Evolutionary conservation across 2,888 invertebrate genomes (phyloP).

Genomic region (Melanophora roralis): DNA sequence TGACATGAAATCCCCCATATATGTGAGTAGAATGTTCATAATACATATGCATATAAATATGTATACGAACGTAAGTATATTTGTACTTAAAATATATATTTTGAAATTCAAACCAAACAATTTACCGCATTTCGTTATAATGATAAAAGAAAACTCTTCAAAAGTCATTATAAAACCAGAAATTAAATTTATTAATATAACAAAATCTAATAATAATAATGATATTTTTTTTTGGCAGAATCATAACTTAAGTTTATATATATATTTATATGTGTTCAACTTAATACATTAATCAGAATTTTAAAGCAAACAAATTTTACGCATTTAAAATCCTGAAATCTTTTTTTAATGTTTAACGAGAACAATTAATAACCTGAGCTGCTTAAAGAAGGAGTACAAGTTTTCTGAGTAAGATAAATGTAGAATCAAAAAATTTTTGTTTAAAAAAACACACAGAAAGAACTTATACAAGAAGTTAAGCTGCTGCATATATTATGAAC

Average conservation of each 20-base stretch:
- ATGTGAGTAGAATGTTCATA: too few species aligned
- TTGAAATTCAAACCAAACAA: not conserved
- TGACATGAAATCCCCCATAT: too few species aligned
- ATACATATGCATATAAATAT: too few species aligned
- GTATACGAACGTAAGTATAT: too few species aligned
- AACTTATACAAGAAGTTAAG: conserved; percentile 33
- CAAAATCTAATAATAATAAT: too few species aligned
- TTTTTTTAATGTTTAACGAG: conserved; percentile 14
- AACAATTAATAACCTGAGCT: conserved; percentile 60
- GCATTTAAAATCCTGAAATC: conserved; percentile 27
- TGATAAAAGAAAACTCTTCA: too few species aligned
- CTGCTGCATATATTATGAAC: conserved; percentile 38
- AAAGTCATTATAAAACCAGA: too few species aligned
- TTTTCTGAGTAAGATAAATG: conserved; percentile 58
- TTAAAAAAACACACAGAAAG: not conserved
- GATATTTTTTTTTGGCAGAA: too few species aligned
- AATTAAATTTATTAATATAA: too few species aligned
- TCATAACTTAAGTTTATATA: too few species aligned
- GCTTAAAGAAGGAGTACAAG: conserved; percentile 42
- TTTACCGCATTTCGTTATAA: not conserved
- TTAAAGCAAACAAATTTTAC: conserved; percentile 29
- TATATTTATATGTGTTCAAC: too few species aligned
- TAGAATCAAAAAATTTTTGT: conserved; percentile 28
- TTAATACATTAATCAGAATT: conserved; percentile 26
- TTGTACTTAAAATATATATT: too few species aligned